Percentiles rank a stretch among this genome's conserved stretches.
Conservation (phyloP, 1,140 invertebrate genomes). For the Harlomillsia oculata region DNA sequence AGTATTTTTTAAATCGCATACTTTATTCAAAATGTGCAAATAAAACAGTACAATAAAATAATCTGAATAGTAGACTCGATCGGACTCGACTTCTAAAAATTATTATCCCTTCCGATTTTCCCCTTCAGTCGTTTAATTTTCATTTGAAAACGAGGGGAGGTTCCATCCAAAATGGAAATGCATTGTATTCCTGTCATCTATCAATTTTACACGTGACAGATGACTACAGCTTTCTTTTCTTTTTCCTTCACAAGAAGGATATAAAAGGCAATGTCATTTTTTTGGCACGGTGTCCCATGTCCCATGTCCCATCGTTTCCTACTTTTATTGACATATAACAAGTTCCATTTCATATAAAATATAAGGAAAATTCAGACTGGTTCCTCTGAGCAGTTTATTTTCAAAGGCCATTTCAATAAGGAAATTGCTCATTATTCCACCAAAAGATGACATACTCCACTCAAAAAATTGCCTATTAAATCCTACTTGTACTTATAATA, state of each 20-base stretch:
- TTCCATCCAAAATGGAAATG: neutral
- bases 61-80: too few relatives aligned
- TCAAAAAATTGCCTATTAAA: too few relatives aligned
- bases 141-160: neutral
- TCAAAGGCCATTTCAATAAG: too few relatives aligned
- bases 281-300: conserved; percentile 5
- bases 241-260: too few relatives aligned
- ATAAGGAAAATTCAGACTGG: neutral
- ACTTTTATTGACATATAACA: neutral
- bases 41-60: too few relatives aligned
- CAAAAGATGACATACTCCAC: too few relatives aligned
- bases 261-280: too few relatives aligned
- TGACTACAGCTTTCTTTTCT: neutral
- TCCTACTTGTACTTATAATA: too few relatives aligned
- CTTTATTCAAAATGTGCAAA: too few relatives aligned
- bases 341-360: neutral
- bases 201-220: conserved; percentile 12
- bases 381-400: neutral
- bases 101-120: neutral
- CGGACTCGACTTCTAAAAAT: too few relatives aligned
- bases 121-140: neutral
- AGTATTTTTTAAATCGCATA: too few relatives aligned
- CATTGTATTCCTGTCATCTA: conserved; percentile 8
- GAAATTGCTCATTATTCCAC: too few relatives aligned
- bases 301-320: neutral